Evolutionary conservation across 2,113 vertebrate species (phyloP).

Genomic region (Hippotragus niger): DNA sequence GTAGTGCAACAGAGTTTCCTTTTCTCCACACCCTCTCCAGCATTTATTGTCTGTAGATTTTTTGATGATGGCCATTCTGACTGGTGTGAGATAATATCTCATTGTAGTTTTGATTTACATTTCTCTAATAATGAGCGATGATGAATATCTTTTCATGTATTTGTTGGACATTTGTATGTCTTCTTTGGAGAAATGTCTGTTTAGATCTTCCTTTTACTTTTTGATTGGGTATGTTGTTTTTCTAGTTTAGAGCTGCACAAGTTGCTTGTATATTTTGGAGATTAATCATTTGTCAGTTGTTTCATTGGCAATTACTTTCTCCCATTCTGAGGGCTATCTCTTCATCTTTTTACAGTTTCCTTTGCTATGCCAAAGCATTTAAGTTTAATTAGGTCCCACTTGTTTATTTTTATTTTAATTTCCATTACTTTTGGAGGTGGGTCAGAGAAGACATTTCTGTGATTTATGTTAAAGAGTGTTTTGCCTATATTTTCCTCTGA

Average conservation of each 20-base stretch:
- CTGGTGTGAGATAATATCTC: not conserved
- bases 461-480: not conserved
- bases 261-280: not conserved
- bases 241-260: not conserved
- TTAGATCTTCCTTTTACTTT: not conserved
- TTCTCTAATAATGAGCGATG: not conserved
- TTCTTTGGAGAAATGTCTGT: not conserved
- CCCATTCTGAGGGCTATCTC: not conserved
- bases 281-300: not conserved
- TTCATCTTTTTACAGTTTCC: not conserved
- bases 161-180: not conserved
- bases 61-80: not conserved
- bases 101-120: not conserved
- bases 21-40: not conserved
- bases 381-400: not conserved
- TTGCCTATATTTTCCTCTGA: not conserved
- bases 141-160: not conserved
- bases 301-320: not conserved
- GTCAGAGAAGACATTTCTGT: not conserved
- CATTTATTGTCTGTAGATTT: not conserved
- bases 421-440: not conserved
- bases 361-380: not conserved
- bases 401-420: not conserved
- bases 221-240: not conserved
- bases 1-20: not conserved